Base-by-base conservation (phyloP, 2,113 vertebrate species). In the Anhinga anhinga region DNA sequence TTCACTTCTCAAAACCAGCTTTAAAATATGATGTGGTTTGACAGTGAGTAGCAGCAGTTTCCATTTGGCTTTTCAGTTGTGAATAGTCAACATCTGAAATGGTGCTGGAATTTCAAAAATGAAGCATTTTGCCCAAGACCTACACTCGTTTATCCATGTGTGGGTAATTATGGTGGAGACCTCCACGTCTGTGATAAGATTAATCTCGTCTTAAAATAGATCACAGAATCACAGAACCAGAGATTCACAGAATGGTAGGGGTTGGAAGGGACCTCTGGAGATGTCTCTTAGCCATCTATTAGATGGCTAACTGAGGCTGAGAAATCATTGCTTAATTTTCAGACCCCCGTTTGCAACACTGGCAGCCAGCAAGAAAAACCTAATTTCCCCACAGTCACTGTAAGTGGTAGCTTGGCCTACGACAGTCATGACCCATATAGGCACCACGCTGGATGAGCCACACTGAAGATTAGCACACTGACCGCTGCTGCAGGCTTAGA, bases 371-470 rank as follows among this genome's bases (percentile, higher is more conserved):
- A 73, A 59, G 53, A 20, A 8, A 56, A 61, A 2, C 2, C 25
- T 56, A 3, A 25, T 72, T 76, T 84, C 21, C 69, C 7, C 40
- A 38, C 1, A 11, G 55, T 61, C 13, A 1, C 45, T 84, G 30
- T 9, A n/a, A 22, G 53, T 2, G 49, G 56, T 16, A 15, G 21
- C 47, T 91, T n/a, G 58, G 66, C 36, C 45, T 59, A 0, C 13
- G 4, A 12, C 7, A 29, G 73, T 30, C 19, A 1, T 73, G 91
- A 45, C 88, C 86, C 73, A 42, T 8, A 69, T 27, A 42, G 0
- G 1, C 0, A 1, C 45, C 25, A 11, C 50, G 58, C 26, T 1
- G 4, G 49, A 34, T 80, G 78, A 82, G 69, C 70, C 27, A 1
- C 0, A 13, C 38, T 14, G 27, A 20, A 61, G 91, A 69, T 89